Evolutionary conservation across 2,797 vertebrate genomes (phyloP).

Genomic region (Yasuhikotakia modesta): DNA sequence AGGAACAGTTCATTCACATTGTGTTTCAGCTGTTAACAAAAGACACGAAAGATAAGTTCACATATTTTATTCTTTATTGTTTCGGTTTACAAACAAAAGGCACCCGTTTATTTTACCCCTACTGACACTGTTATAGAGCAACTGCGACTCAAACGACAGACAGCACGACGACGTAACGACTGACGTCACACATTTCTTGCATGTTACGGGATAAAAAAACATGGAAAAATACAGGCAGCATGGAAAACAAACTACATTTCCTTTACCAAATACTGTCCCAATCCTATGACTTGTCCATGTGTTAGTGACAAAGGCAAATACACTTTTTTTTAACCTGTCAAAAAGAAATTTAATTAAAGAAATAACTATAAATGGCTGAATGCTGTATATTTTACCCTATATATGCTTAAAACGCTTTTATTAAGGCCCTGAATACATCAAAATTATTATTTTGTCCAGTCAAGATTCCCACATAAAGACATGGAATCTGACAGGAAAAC

Average conservation of each 20-base stretch:
- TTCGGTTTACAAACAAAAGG: constrained; percentile 94
- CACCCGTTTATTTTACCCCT: constrained; percentile 79
- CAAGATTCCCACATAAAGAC: constrained; percentile 32
- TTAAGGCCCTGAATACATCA: neutral
- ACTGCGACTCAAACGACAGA: constrained; percentile 38
- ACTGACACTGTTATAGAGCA: constrained; percentile 62
- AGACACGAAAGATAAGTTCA: constrained; percentile 55
- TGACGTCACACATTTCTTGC: neutral
- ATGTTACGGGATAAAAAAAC: neutral
- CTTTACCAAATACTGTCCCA: neutral
- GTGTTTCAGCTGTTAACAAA: no score
- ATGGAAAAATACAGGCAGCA: constrained; percentile 37
- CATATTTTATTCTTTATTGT: constrained; percentile 74
- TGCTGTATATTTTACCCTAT: neutral
- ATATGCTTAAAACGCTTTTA: neutral
- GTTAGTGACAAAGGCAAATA: constrained; percentile 20
- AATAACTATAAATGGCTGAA: neutral
- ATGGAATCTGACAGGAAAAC: constrained; percentile 5
- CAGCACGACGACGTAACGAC: constrained; percentile 3
- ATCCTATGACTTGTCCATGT: constrained; percentile 15
- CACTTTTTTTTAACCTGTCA: constrained; percentile 2
- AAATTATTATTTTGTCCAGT: neutral
- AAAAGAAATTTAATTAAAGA: constrained; percentile 15
- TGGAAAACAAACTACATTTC: neutral
- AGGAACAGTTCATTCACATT: no score